Evolutionary conservation across 2,888 invertebrate species (phyloP).

Genomic region (Druceiella hillmani): DNA sequence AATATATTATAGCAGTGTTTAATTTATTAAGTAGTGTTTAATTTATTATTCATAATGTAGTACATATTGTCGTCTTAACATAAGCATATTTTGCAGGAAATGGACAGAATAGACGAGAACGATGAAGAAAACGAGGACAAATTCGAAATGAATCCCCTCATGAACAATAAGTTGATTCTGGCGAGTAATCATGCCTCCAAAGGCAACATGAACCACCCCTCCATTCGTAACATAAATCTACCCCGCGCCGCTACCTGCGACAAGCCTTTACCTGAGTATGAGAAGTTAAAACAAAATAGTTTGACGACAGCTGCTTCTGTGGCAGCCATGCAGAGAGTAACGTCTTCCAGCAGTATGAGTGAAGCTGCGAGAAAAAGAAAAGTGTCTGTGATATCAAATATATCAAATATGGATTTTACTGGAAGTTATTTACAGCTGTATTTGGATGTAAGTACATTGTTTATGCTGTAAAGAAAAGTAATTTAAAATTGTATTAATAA

Average conservation of each 20-base stretch:
- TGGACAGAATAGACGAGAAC: constrained; percentile 63
- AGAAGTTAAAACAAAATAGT: constrained; percentile 33
- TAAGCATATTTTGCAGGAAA: constrained; percentile 58
- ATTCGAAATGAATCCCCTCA: constrained; percentile 45
- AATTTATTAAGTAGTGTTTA: too few species aligned
- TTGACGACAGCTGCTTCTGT: constrained; percentile 45
- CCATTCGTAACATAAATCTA: constrained; percentile 40
- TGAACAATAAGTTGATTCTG: constrained; percentile 35
- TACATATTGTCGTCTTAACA: too few species aligned
- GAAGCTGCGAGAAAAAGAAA: constrained; percentile 51
- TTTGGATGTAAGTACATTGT: constrained; percentile 58
- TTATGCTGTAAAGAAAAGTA: too few species aligned
- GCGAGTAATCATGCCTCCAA: too few species aligned
- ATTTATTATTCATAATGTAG: too few species aligned
- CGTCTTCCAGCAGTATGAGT: constrained; percentile 44
- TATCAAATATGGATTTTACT: constrained; percentile 69
- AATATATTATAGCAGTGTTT: too few species aligned
- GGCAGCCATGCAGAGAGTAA: constrained; percentile 45
- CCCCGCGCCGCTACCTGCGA: constrained; percentile 47
- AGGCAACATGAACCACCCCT: constrained; percentile 43
- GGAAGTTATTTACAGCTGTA: constrained; percentile 68
- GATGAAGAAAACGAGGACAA: constrained; percentile 58
- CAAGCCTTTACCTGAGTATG: constrained; percentile 44
- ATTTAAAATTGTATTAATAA: too few species aligned
- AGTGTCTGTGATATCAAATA: constrained; percentile 64